Conservation (phyloP, 1,140 invertebrate genomes). For the Maconellicoccus hirsutus region DNA sequence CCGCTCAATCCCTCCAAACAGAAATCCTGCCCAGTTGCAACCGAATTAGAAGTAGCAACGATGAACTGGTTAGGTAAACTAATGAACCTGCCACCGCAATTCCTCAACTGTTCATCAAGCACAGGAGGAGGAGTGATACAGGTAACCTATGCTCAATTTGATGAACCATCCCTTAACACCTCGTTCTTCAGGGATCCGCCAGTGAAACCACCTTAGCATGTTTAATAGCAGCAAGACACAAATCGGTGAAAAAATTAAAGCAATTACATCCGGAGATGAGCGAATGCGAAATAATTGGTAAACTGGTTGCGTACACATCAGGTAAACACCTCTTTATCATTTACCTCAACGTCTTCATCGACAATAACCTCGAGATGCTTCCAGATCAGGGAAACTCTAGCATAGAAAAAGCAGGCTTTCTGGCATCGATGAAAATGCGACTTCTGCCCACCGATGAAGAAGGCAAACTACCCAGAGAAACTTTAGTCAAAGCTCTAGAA, state of each 20-base stretch:
- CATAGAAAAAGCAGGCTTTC: constrained; percentile 72
- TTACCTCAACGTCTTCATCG: background rate
- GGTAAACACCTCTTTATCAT: constrained; percentile 37
- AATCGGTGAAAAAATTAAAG: constrained; percentile 47
- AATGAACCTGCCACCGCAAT: constrained; percentile 69
- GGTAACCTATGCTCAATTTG: too few relatives aligned
- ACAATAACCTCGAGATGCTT: background rate
- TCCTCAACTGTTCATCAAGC: constrained; percentile 59
- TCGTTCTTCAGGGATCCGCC: constrained; percentile 81
- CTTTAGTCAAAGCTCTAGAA: constrained; percentile 57
- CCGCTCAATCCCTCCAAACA: constrained; percentile 35
- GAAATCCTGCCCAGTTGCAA: constrained; percentile 84
- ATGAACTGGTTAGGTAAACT: constrained; percentile 93
- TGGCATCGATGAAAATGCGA: constrained; percentile 70
- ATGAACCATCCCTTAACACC: too few relatives aligned
- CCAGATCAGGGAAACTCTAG: constrained; percentile 78
- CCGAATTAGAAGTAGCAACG: constrained; percentile 85
- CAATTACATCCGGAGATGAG: constrained; percentile 45
- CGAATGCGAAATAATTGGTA: constrained; percentile 52
- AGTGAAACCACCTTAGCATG: constrained; percentile 80
- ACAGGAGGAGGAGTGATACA: constrained; percentile 84
- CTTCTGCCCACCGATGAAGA: constrained; percentile 62
- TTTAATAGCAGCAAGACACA: constrained; percentile 66
- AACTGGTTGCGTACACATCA: constrained; percentile 76
- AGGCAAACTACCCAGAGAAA: constrained; percentile 59